These are phyloP conservation scores for Streptopelia turtur DNA, from an alignment of 2,797 vertebrate genomes.

Conservation along the genomic window DNA sequence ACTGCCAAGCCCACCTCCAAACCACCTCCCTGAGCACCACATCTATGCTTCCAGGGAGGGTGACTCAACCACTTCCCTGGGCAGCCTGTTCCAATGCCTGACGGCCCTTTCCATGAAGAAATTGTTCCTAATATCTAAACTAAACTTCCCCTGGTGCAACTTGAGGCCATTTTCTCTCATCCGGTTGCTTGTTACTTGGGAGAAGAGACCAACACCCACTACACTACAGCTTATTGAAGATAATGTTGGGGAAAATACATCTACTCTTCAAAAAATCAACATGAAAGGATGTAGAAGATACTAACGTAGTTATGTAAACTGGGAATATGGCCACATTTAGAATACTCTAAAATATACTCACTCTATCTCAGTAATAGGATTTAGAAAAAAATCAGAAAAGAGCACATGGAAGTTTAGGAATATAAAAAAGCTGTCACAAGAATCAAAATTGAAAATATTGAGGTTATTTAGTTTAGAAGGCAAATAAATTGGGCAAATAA, in stretches of 20 bases:
- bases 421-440: not conserved
- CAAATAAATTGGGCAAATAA: not conserved
- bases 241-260: not conserved
- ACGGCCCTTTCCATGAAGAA: too few relatives aligned
- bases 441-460: not conserved
- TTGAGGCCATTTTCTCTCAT: too few relatives aligned
- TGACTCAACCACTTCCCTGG: too few relatives aligned
- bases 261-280: not conserved
- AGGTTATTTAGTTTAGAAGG: not conserved
- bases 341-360: not conserved
- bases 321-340: not conserved
- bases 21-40: too few relatives aligned
- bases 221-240: not conserved
- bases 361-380: not conserved
- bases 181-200: too few relatives aligned
- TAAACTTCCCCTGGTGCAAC: too few relatives aligned
- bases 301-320: not conserved
- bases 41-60: too few relatives aligned
- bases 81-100: too few relatives aligned
- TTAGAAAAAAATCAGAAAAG: not conserved
- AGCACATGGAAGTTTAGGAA: not conserved
- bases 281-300: not conserved
- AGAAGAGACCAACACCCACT: too few relatives aligned
- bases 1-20: too few relatives aligned
- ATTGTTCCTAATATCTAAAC: too few relatives aligned